phyloP scores from a whole-genome alignment of 92 coral and sea anemone genomes.

The Ricordea florida region DNA sequence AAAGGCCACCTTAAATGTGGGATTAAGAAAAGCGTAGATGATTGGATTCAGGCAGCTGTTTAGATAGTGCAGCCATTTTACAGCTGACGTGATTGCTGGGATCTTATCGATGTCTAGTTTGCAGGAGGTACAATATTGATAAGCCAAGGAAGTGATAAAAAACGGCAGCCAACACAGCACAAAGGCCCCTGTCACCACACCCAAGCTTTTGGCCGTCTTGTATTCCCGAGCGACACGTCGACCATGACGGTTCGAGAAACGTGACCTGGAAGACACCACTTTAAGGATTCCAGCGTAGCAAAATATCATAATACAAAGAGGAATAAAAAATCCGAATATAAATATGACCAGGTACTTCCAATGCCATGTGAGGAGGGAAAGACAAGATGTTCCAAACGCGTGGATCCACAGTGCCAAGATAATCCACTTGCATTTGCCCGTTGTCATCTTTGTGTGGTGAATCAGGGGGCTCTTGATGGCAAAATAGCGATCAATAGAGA shows the following conservation, averaged over 20 bases:
- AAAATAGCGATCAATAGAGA: conserved; percentile 93
- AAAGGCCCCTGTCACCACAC: conserved; percentile 95
- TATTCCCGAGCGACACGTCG: conserved; percentile 85
- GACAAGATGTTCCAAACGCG: conserved; percentile 69
- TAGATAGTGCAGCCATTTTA: conserved; percentile 93
- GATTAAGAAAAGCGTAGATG: conserved; percentile 94
- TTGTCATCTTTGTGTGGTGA: conserved; percentile 96
- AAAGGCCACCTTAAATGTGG: conserved; percentile 90
- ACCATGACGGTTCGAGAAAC: conserved; percentile 83
- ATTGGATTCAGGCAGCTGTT: conserved; percentile 97
- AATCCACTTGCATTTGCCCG: conserved; percentile 75
- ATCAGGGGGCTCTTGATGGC: conserved; percentile 89
- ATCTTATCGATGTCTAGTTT: conserved; percentile 4
- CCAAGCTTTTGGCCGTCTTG: conserved; percentile 96
- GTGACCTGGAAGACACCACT: conserved; percentile 75
- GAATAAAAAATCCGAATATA: conserved; percentile 80
- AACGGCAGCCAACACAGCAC: conserved; percentile 95
- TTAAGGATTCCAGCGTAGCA: conserved; percentile 83
- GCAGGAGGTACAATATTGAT: conserved; percentile 60
- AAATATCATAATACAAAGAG: conserved; percentile 76
- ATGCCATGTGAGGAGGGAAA: conserved; percentile 37
- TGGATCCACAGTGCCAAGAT: conserved; percentile 81
- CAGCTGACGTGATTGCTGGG: conserved; percentile 77
- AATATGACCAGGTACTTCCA: conserved; percentile 73
- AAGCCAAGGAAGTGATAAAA: conserved; percentile 71